Conservation (phyloP, 1,140 invertebrate species). For the Venturia canescens region DNA sequence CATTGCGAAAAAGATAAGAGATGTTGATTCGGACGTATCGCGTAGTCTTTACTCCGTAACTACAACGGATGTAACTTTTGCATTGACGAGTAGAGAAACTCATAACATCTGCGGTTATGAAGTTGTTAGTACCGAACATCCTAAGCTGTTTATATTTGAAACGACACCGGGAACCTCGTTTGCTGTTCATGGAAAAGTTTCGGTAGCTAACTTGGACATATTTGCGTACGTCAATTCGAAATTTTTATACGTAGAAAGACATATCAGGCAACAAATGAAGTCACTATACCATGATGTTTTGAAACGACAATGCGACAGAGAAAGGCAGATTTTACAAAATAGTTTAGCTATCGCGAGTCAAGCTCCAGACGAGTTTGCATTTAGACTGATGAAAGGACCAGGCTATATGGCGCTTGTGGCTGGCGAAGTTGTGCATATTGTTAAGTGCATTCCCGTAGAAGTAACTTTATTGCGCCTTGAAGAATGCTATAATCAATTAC, state of each 20-base stretch:
- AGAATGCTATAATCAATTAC: constrained; percentile 48
- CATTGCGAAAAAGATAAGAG: background rate
- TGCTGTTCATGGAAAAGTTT: background rate
- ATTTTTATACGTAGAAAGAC: constrained; percentile 58
- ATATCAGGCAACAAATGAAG: constrained; percentile 42
- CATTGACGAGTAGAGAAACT: background rate
- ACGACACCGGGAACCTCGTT: background rate
- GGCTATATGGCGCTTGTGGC: constrained; percentile 55
- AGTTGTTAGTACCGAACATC: constrained; percentile 29
- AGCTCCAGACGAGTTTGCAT: constrained; percentile 58
- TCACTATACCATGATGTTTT: constrained; percentile 49
- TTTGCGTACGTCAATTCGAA: constrained; percentile 57
- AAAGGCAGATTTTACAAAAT: constrained; percentile 51
- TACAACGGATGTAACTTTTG: constrained; percentile 24
- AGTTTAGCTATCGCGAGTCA: constrained; percentile 35
- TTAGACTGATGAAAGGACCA: constrained; percentile 52
- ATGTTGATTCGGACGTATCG: background rate
- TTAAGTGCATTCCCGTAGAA: constrained; percentile 53
- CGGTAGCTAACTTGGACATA: constrained; percentile 32
- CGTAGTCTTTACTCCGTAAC: constrained; percentile 19
- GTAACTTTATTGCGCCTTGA: constrained; percentile 43
- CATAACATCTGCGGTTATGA: constrained; percentile 1
- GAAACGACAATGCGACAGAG: constrained; percentile 50
- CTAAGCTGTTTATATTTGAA: constrained; percentile 35
- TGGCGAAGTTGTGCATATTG: constrained; percentile 58